Percentiles rank a stretch among this genome's conserved stretches.
phyloP scores from a whole-genome alignment of 2,797 vertebrate genomes.

The Octomys mimax region DNA sequence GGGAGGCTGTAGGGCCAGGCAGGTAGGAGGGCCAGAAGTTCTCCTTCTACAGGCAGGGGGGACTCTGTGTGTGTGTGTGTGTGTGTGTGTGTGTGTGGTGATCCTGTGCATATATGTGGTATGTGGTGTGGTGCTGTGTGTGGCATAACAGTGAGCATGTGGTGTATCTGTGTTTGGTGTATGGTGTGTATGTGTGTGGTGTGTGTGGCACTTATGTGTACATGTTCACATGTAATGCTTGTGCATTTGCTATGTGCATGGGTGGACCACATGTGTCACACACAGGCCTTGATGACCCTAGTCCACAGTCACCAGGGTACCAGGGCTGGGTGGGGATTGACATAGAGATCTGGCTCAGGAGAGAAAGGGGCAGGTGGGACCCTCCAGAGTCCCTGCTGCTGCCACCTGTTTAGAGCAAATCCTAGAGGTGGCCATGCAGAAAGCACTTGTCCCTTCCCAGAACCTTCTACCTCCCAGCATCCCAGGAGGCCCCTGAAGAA shows the following conservation, averaged over 20 bases:
- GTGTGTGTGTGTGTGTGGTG: background rate
- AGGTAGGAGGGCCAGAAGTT: background rate
- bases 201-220: background rate
- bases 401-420: background rate
- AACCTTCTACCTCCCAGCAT: background rate
- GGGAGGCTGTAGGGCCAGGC: background rate
- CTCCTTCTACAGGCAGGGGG: background rate
- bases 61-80: background rate
- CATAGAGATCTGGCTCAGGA: background rate
- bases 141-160: too few species aligned
- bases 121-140: background rate
- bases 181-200: background rate
- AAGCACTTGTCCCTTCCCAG: background rate
- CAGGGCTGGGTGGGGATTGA: background rate
- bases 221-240: background rate
- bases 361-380: accelerated
- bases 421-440: background rate
- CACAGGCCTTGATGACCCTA: too few species aligned
- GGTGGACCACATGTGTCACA: background rate
- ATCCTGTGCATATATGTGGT: background rate
- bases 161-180: background rate
- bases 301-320: too few species aligned
- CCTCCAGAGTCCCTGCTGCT: background rate
- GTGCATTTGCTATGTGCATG: background rate
- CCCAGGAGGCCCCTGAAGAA: background rate